These are phyloP conservation scores for Mohoua ochrocephala DNA, from an alignment of 2,113 vertebrate species.

Conservation along the genomic window DNA sequence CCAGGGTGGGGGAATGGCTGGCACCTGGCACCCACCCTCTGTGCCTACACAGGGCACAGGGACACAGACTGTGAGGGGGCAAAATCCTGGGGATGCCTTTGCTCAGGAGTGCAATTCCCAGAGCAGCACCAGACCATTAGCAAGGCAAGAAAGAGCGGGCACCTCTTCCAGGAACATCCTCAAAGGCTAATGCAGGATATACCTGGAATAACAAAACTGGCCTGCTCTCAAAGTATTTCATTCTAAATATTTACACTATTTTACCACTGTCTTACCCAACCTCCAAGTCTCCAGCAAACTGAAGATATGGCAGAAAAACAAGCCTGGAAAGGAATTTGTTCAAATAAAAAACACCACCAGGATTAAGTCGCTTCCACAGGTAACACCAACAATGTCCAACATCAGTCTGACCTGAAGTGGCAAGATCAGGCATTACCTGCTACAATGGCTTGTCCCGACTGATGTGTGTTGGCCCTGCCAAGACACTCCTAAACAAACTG, in stretches of 20 bases:
- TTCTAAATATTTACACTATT: neutral
- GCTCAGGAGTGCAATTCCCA: neutral
- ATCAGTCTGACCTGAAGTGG: neutral
- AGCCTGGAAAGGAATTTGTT: neutral
- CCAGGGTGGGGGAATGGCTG: neutral
- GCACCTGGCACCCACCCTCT: neutral
- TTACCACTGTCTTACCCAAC: neutral
- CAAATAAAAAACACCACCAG: neutral
- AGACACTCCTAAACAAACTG: neutral
- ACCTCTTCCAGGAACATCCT: neutral
- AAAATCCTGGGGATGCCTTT: neutral
- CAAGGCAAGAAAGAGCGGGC: neutral
- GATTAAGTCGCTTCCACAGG: neutral
- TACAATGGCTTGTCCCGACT: neutral
- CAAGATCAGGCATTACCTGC: neutral
- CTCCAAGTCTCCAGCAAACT: neutral
- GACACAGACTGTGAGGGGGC: neutral
- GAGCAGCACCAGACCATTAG: neutral
- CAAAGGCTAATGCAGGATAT: neutral
- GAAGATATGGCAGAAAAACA: neutral
- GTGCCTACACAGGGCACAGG: neutral
- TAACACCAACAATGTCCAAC: neutral
- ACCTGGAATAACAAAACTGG: neutral
- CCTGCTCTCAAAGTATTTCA: neutral
- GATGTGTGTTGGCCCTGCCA: neutral